Percentiles rank a stretch among this genome's conserved stretches.
phyloP scores from a whole-genome alignment of 1,140 invertebrate species.

The Zophobas morio region DNA sequence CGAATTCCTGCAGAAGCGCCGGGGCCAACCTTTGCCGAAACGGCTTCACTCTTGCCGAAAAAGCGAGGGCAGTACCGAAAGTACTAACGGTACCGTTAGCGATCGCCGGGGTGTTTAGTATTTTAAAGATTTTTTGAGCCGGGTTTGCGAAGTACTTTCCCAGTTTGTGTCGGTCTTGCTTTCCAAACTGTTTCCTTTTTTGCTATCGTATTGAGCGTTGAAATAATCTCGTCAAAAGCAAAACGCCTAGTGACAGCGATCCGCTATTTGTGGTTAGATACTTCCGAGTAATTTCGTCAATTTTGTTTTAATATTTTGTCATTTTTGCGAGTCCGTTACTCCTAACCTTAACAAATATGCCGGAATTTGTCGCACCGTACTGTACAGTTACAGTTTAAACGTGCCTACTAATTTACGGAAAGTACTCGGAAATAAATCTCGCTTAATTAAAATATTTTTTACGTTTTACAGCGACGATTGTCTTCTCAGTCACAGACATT shows the following conservation, averaged over 20 bases:
- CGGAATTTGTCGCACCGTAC: constrained; percentile 26
- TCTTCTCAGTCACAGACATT: constrained; percentile 31
- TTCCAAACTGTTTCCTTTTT: not conserved
- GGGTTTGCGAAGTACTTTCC: too few relatives aligned
- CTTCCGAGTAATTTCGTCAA: constrained; percentile 20
- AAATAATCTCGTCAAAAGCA: not conserved
- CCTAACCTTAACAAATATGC: constrained; percentile 20
- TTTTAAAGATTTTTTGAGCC: too few relatives aligned
- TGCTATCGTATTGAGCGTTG: not conserved
- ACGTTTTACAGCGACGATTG: not conserved
- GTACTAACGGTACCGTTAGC: too few relatives aligned
- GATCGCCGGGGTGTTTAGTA: too few relatives aligned
- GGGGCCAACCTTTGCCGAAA: constrained; percentile 19
- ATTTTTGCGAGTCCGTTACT: constrained; percentile 26
- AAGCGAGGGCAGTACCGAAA: not conserved
- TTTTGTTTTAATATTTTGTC: constrained; percentile 11
- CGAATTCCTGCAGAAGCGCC: constrained; percentile 27
- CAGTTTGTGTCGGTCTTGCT: too few relatives aligned
- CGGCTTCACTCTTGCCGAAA: not conserved
- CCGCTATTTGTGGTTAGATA: constrained; percentile 12
- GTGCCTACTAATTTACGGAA: constrained; percentile 18
- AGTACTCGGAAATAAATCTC: constrained; percentile 39
- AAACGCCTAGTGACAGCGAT: not conserved
- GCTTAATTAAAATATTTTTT: constrained; percentile 34
- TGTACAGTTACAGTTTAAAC: constrained; percentile 27